These are phyloP conservation scores for Holothuria scabra DNA, from an alignment of 53 echinoderm and acorn worm genomes.

Conservation along the genomic window DNA sequence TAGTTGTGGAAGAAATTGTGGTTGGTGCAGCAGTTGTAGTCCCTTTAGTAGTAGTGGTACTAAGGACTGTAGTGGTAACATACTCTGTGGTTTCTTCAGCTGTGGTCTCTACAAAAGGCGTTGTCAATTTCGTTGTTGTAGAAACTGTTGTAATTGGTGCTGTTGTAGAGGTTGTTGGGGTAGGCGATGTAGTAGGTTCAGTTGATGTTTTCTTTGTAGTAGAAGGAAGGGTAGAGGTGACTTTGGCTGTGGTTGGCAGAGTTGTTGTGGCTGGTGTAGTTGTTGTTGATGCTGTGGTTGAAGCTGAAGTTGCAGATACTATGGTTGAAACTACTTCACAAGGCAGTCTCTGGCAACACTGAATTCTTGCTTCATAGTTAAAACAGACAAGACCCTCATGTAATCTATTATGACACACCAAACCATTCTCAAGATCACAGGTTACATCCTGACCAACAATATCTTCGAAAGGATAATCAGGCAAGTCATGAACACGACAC, in stretches of 20 bases:
- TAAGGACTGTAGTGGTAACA: neutral
- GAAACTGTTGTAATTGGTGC: neutral
- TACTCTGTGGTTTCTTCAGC: neutral
- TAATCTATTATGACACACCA: too few relatives aligned
- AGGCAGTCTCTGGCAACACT: too few relatives aligned
- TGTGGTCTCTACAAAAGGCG: neutral
- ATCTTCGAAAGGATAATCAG: slow-evolving; percentile 22
- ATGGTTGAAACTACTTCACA: too few relatives aligned
- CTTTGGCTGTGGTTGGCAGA: neutral
- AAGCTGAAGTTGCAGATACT: neutral
- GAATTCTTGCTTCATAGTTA: too few relatives aligned
- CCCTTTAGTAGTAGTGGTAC: neutral
- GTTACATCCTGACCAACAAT: slow-evolving; percentile 12
- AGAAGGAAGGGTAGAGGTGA: neutral
- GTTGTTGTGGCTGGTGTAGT: neutral
- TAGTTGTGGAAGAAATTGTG: neutral
- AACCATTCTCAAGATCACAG: neutral
- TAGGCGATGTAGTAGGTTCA: neutral
- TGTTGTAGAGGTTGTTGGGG: neutral
- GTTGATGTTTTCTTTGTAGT: neutral
- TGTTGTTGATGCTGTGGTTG: neutral
- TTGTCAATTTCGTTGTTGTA: neutral
- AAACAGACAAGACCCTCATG: too few relatives aligned
- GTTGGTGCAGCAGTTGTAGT: neutral
- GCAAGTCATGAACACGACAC: neutral